Conservation (phyloP, 2,888 invertebrate species). For the Willowsia nigromaculata region DNA sequence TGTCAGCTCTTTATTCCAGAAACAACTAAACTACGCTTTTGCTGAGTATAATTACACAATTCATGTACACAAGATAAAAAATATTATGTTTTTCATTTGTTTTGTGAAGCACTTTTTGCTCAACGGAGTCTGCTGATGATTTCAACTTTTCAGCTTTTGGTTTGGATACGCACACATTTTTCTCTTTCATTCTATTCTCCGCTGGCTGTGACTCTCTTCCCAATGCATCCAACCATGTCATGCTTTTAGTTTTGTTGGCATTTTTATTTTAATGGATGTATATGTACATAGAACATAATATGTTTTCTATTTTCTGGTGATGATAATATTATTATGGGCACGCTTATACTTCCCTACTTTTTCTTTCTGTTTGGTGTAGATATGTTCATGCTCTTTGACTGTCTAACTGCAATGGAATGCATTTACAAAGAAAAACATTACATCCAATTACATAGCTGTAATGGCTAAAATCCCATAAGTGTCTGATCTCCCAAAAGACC, state of each 20-base stretch:
- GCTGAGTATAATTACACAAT: background rate
- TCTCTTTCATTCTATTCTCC: conserved; percentile 15
- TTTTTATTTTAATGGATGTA: conserved; percentile 21
- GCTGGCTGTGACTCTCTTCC: background rate
- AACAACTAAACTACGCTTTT: background rate
- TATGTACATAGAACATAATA: background rate
- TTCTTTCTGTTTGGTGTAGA: background rate
- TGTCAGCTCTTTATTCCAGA: background rate
- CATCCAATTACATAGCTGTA: conserved; percentile 65
- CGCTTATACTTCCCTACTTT: background rate
- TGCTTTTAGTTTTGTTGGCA: conserved; percentile 43
- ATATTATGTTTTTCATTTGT: conserved; percentile 22
- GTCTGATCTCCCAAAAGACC: conserved; percentile 64
- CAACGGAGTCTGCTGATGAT: conserved; percentile 3
- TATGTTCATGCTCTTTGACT: conserved; percentile 46
- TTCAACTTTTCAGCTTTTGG: conserved; percentile 14
- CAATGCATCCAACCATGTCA: conserved; percentile 1
- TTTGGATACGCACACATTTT: background rate
- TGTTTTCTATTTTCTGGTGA: background rate
- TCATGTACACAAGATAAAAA: background rate
- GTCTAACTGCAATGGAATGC: conserved; percentile 61
- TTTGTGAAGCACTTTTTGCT: too few relatives aligned
- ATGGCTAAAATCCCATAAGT: conserved; percentile 67
- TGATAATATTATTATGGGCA: background rate
- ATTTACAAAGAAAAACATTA: conserved; percentile 62